Evolutionary conservation across 2,797 vertebrate genomes (phyloP), one percentile per base, ranked within the genome.

Genomic region (Mus caroli): DNA sequence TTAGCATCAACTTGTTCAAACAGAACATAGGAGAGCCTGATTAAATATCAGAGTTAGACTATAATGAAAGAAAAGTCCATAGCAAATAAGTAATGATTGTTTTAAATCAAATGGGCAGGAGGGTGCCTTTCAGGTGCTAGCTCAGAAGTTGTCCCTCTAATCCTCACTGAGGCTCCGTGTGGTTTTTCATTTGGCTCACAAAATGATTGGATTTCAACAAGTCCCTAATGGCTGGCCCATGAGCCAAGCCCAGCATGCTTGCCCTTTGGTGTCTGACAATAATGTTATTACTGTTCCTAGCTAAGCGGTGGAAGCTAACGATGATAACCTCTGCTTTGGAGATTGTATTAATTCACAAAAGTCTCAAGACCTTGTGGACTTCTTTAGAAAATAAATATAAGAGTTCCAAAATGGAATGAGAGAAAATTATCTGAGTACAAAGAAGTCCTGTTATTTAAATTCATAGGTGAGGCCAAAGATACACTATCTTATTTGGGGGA

Each of bases 21-120:
- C 98, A 98, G 95, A 98, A 95, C 95, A 97, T 97, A 97, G 95
- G 95, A 78, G 97, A 97, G 98, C 85, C 98, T 99, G 98, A 98
- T 98, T 98, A 99, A 99, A 99, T 99, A 98, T 98, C 98, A 99
- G 98, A 97, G 98, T 77, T 98, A 98, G 98, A 98, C 95, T 96
- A 90, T 98, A 99, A 99, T 99, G 98, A 99, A 98, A 98, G 98
- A 95, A 98, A 99, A 98, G 98, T 98, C 98, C 97, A 98, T 40
- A 95, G 98, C 98, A 99, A 99, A 99, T 97, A 99, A n/a, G 85
- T 80, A 89, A 95, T 97, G 98, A 98, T 98, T 98, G 98, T 98
- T 98, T 98, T 98, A 97, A 98, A 98, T 50, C 0, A 97, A 97
- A 98, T 96, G 97, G 90, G 93, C 31, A 0, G 17, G 86, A 93